A percentile compares a stretch with the other conserved stretches of the same genome.
phyloP scores from a whole-genome alignment of 2,797 vertebrate species.

The Lerista edwardsae region DNA sequence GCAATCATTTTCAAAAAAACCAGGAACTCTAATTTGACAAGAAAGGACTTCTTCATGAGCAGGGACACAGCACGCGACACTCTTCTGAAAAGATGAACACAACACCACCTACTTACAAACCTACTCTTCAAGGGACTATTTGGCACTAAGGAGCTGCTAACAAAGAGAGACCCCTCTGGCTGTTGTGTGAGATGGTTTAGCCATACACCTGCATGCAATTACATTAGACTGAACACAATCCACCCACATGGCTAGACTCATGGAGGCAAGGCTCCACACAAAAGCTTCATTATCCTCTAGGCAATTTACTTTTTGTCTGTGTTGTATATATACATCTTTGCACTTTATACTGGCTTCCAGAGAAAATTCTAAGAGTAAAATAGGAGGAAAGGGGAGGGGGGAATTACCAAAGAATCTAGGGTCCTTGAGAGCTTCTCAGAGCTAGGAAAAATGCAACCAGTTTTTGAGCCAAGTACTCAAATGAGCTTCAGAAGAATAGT shows the following conservation, averaged over 20 bases:
- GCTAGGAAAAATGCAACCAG: neutral
- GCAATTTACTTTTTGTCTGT: constrained; percentile 10
- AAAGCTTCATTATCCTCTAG: neutral
- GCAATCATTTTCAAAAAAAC: constrained; percentile 52
- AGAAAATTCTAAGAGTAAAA: neutral
- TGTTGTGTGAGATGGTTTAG: neutral
- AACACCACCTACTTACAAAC: constrained; percentile 8
- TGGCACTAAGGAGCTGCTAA: neutral
- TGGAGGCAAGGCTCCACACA: neutral
- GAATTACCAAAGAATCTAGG: neutral
- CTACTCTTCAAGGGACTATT: constrained; percentile 17
- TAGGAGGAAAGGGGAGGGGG: neutral
- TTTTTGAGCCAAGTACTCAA: constrained; percentile 14
- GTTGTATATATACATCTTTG: constrained; percentile 1
- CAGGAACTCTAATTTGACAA: constrained; percentile 44
- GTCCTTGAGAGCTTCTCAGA: neutral
- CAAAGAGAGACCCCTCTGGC: constrained; percentile 14
- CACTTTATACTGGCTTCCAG: constrained; percentile 1
- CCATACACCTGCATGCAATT: constrained; percentile 49
- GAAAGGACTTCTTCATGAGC: constrained; percentile 39
- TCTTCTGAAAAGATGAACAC: constrained; percentile 20
- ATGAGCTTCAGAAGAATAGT: constrained; percentile 18
- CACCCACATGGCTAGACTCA: neutral
- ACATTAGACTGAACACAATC: neutral
- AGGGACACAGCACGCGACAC: constrained; percentile 20